Evolutionary conservation across 2,797 vertebrate genomes (phyloP), one percentile per base, ranked within the genome.

Genomic region (Alauda arvensis): DNA sequence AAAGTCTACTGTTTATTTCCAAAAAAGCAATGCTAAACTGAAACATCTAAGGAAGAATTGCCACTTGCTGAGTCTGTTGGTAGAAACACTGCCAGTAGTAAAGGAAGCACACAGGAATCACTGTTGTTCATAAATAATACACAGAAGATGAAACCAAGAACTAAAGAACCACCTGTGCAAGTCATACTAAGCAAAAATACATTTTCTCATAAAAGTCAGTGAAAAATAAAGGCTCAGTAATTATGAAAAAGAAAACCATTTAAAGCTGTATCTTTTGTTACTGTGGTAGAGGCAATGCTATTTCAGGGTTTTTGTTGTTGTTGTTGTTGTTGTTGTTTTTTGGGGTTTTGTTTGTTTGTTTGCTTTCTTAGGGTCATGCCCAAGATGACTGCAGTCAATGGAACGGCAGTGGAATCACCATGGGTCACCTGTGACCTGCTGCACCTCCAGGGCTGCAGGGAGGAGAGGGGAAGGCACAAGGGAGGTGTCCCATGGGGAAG

Each of bases 391-490:
- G 19, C 25, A 78, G 26, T 33, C 59, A 46, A 20, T 6, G 25
- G 48, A 52, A 48, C 37, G 33, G 19, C 29, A 34, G 2, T 31
- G 33, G 48, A 59, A 45, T 49, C 29, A 43, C 9, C n/a, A 26
- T 0, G 13, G 42, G 14, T 23, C 10, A 17, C 25, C 28, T 56
- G 26, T 28, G 45, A 31, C 19, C 21, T 1, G 0, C 62, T 20
- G 48, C 24, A 39, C 42, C 23, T 37, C 2, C 12, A 5, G 20
- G 23, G 17, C 52, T 55, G 23, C 24, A 34, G 28, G 31, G 59
- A 82, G 55, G 43, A 0, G 0, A 79, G 70, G 51, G 40, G 55
- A 53, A 46, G 16, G 34, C 1, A 0, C 14, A 13, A 29, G 19
- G n/a, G 23, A 2, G 2, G 8, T 24, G 46, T 18, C 42, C 39